These are phyloP conservation scores for Eubucco bourcierii DNA, from an alignment of 2,113 vertebrate species.

Conservation along the genomic window DNA sequence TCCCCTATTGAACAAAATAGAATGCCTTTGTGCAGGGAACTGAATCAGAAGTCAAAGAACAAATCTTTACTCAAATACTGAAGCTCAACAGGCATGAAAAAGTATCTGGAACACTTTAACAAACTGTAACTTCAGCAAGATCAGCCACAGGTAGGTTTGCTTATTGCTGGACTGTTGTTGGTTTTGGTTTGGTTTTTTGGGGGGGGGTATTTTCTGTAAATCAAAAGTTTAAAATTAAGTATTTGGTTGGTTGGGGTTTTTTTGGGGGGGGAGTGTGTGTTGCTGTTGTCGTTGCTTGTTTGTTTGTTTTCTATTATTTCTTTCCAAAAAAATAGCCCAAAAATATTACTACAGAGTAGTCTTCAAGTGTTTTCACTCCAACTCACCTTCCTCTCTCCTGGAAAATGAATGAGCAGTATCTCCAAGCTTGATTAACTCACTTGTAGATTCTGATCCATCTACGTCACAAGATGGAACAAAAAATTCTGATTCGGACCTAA, in stretches of 20 bases:
- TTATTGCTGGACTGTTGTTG: not conserved
- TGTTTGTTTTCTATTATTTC: not conserved
- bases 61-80: not conserved
- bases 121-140: not conserved
- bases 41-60: not conserved
- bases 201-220: not conserved
- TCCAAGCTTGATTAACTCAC: slow-evolving; percentile 86
- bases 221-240: not conserved
- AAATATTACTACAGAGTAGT: not conserved
- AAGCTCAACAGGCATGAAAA: not conserved
- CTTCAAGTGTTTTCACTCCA: not conserved
- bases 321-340: not conserved
- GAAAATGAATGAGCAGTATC: slow-evolving; percentile 86
- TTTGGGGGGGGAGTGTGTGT: no score
- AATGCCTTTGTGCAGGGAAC: not conserved
- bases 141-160: not conserved
- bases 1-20: not conserved
- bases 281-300: no score
- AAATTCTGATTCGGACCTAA: slow-evolving; percentile 60
- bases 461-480: slow-evolving; percentile 74
- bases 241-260: not conserved
- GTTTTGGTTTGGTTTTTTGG: no score
- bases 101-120: not conserved
- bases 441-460: slow-evolving; percentile 80
- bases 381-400: slow-evolving; percentile 81